A percentile compares a stretch with the other conserved stretches of the same genome.
Evolutionary conservation across 1,140 invertebrate genomes (phyloP).

Genomic region (Anthonomus grandis): DNA sequence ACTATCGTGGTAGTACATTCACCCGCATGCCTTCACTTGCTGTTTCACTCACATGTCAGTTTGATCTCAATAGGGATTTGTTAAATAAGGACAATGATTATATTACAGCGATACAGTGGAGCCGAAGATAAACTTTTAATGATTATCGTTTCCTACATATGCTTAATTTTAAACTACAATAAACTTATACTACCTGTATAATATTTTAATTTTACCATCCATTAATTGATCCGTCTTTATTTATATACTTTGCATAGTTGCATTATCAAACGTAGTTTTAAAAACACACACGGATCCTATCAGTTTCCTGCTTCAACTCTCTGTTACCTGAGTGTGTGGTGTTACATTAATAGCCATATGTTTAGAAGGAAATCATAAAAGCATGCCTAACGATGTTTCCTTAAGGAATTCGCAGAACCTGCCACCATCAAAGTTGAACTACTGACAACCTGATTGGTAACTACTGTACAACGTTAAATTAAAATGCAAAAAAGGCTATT

Average conservation of each 20-base stretch:
- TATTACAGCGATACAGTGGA: neutral
- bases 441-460: too few species aligned
- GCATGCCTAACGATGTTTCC: conserved; percentile 7
- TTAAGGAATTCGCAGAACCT: neutral
- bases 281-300: conserved; percentile 20
- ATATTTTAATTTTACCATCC: too few species aligned
- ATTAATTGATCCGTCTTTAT: too few species aligned
- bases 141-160: neutral
- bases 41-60: conserved; percentile 7
- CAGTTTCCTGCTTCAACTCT: conserved; percentile 22
- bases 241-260: too few species aligned
- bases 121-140: neutral
- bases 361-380: conserved; percentile 15
- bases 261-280: too few species aligned
- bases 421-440: too few species aligned
- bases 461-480: too few species aligned
- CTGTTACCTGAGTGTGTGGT: conserved; percentile 15
- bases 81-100: conserved; percentile 3
- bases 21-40: conserved; percentile 22
- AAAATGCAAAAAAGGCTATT: too few species aligned
- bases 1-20: conserved; percentile 13
- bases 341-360: conserved; percentile 19
- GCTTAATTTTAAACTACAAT: too few species aligned
- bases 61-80: conserved; percentile 17
- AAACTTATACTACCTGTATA: too few species aligned